Evolutionary conservation across 2,888 invertebrate genomes (phyloP).

Genomic region (Cheilosia impressa): DNA sequence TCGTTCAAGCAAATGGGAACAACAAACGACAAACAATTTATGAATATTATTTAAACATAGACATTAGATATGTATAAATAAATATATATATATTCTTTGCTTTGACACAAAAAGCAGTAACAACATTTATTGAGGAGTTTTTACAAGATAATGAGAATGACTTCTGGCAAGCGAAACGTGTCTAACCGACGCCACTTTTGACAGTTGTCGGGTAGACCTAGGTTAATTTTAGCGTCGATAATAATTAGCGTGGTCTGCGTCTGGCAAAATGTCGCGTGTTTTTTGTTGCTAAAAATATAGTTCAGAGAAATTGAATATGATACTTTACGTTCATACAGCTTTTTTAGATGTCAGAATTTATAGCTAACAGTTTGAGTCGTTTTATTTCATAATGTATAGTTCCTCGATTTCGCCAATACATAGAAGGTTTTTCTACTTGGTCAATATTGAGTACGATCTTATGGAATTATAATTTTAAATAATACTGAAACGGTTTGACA

Average conservation of each 20-base stretch:
- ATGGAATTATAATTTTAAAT: too few relatives aligned
- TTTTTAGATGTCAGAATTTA: too few relatives aligned
- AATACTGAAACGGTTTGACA: too few relatives aligned
- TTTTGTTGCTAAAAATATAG: background rate
- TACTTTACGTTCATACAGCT: too few relatives aligned
- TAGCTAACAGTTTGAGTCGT: too few relatives aligned
- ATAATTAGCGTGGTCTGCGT: slow-evolving; percentile 13
- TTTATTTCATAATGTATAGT: too few relatives aligned
- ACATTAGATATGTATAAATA: too few relatives aligned
- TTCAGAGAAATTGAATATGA: background rate
- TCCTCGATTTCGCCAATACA: too few relatives aligned
- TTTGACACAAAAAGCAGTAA: background rate
- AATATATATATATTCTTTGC: too few relatives aligned
- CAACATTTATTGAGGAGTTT: slow-evolving; percentile 5
- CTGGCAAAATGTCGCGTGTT: slow-evolving; percentile 14
- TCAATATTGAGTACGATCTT: too few relatives aligned
- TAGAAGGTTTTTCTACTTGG: too few relatives aligned
- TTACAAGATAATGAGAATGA: slow-evolving; percentile 11
- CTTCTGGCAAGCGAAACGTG: slow-evolving; percentile 4
- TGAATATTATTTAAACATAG: background rate
- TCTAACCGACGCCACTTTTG: background rate
- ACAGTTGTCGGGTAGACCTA: slow-evolving; percentile 22
- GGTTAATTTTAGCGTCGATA: slow-evolving; percentile 32
- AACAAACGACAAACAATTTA: slow-evolving; percentile 27
- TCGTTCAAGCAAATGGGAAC: slow-evolving; percentile 24